Percentiles rank a stretch among this genome's conserved stretches.
These are phyloP conservation scores for Manacus vitellinus DNA, from an alignment of 2,113 vertebrate species.

Conservation along the genomic window DNA sequence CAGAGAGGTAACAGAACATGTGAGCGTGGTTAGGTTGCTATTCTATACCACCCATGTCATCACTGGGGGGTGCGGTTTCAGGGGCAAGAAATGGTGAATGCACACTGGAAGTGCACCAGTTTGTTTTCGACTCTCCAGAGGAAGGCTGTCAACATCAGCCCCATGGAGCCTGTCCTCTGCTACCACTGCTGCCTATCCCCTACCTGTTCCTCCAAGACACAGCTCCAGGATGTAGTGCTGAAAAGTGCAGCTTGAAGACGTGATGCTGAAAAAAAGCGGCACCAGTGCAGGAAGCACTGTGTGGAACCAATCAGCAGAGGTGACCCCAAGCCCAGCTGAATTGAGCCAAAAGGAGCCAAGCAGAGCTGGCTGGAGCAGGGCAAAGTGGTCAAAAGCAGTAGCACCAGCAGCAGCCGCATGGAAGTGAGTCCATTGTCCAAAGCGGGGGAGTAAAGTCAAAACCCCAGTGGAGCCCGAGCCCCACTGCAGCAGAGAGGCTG, in stretches of 20 bases:
- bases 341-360: not conserved
- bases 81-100: accelerated
- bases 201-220: not conserved
- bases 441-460: not conserved
- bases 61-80: too few relatives aligned
- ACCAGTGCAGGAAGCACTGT: not conserved
- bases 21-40: not conserved
- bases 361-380: not conserved
- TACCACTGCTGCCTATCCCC: not conserved
- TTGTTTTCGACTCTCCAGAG: not conserved
- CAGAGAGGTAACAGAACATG: accelerated
- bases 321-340: not conserved
- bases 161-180: not conserved
- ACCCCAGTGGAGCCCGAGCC: not conserved
- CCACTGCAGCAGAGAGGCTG: not conserved
- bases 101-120: not conserved
- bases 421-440: not conserved
- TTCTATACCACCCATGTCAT: accelerated
- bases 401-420: not conserved
- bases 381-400: not conserved
- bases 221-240: not conserved
- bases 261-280: not conserved
- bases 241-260: not conserved
- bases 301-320: not conserved
- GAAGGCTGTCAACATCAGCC: not conserved